phyloP scores from a whole-genome alignment of 2,113 vertebrate genomes.

The Xiphias gladius region DNA sequence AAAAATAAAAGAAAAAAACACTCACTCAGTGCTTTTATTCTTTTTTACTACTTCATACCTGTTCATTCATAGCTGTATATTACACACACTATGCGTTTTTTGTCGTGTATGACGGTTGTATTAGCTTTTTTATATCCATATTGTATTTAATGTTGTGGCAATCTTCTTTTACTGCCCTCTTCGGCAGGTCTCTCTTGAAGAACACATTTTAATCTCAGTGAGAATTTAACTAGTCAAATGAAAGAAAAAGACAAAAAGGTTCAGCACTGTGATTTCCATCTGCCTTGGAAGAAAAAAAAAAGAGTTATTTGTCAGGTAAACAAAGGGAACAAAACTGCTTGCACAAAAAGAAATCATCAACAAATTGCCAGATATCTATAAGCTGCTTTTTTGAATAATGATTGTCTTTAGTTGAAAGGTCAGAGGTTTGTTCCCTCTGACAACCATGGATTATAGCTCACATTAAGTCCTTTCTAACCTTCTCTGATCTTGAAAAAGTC shows the following conservation, averaged over 20 bases:
- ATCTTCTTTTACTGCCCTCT: neutral
- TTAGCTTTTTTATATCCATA: neutral
- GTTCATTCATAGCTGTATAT: neutral
- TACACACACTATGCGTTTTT: neutral
- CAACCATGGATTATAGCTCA: constrained; percentile 36
- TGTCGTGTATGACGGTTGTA: neutral
- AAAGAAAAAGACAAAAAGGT: neutral
- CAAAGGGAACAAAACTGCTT: neutral
- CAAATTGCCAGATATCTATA: neutral
- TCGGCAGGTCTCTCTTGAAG: neutral
- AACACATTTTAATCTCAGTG: neutral
- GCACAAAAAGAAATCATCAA: neutral
- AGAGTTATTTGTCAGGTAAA: neutral
- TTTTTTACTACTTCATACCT: too few relatives aligned
- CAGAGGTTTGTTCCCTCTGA: constrained; percentile 1
- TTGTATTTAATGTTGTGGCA: neutral
- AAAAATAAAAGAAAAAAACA: neutral
- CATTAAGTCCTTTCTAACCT: constrained; percentile 53
- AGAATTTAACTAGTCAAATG: neutral
- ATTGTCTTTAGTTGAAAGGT: constrained; percentile 30
- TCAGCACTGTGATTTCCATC: neutral
- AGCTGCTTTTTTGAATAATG: constrained; percentile 20
- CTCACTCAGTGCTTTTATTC: neutral
- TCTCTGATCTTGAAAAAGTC: constrained; percentile 45
- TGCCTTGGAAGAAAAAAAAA: neutral